These are phyloP conservation scores for Sphyrna mokarran DNA, from an alignment of 2,113 vertebrate genomes.

Conservation along the genomic window DNA sequence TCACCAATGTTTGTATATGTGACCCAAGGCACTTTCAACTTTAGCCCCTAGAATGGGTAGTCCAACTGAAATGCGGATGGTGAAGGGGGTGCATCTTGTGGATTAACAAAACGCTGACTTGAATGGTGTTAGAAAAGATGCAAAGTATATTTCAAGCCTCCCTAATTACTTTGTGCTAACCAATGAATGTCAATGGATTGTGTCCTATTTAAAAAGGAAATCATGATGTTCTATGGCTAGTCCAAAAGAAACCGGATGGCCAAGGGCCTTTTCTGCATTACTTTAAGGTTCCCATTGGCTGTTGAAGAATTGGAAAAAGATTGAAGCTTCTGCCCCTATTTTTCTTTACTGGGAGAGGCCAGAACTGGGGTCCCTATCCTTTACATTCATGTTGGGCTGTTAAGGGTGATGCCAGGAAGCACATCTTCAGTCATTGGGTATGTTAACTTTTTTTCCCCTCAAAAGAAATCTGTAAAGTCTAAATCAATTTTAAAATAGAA, in stretches of 20 bases:
- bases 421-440: not conserved
- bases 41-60: not conserved
- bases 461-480: not conserved
- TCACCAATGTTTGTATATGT: not conserved
- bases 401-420: not conserved
- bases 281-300: not conserved
- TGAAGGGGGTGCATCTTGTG: not conserved
- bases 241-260: not conserved
- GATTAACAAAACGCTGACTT: not conserved
- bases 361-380: not conserved
- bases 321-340: not conserved
- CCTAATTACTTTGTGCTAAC: not conserved
- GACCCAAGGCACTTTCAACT: not conserved
- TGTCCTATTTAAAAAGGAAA: not conserved
- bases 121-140: not conserved
- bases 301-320: not conserved
- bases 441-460: not conserved
- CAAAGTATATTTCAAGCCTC: not conserved
- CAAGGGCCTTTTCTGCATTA: not conserved
- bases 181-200: not conserved
- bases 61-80: not conserved
- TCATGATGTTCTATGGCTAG: not conserved
- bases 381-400: not conserved
- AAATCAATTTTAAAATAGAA: not conserved
- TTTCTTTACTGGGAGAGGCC: not conserved